Evolutionary conservation across 2,113 vertebrate genomes (phyloP), one percentile per base, ranked within the genome.

Genomic region (Colinus virginianus): DNA sequence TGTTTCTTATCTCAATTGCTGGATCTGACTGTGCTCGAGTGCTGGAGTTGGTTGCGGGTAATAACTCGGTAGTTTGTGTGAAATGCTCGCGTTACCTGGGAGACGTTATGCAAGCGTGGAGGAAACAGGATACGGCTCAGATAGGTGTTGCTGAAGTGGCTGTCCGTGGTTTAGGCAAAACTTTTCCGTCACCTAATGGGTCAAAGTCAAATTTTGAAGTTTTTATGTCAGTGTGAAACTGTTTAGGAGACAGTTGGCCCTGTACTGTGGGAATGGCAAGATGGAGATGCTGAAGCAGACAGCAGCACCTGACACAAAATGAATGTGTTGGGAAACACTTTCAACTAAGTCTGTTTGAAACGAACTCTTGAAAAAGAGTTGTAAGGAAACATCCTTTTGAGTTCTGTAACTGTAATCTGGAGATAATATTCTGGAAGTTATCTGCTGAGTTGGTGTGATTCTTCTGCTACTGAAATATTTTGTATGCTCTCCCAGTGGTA

Each of bases 291-390:
- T 49, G 40, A 78, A 69, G 42, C 8, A 2, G 7, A 8, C 30
- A 84, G 45, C 34, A 78, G 43, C 30, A 71, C 45, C 30, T n/a
- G 22, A 36, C 70, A 12, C 34, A 51, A 48, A 89, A 74, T 25
- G 84, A 74, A 43, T 12, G 6, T 36, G 63, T n/a, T 56, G 5
- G 61, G 88, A 90, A 89, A 71, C 75, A 48, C 21, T 87, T 68
- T n/a, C 42, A 42, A 38, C 40, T 40, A 90, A 45, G 38, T 76
- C 84, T 87, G 21, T 88, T 67, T 89, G 80, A 87, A 96, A 70
- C 53, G 69, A 81, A 42, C 42, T 90, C 36, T 68, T 82, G 56
- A 66, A 88, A 85, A 91, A 14, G 93, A 90, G 66, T 88, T 94
- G 46, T 84, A 75, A 76, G 34, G 43, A 45, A 42, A 32, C 2